Evolutionary conservation across 2,888 invertebrate genomes (phyloP).

Genomic region (Cryptocheilus praepositus): DNA sequence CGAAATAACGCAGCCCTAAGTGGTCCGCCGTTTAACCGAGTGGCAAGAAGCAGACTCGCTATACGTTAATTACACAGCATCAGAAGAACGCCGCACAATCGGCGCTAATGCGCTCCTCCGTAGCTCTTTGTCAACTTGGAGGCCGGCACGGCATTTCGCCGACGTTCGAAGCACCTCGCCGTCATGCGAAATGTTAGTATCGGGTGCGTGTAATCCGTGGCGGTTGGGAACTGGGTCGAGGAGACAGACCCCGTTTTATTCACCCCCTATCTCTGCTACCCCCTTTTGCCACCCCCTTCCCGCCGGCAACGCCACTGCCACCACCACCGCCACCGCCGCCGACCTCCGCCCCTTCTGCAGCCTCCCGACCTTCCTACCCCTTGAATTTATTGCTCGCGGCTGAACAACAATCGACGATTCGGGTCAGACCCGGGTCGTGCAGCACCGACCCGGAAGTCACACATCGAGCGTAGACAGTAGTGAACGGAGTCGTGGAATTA

Average conservation of each 20-base stretch:
- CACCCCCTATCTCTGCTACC: slow-evolving; percentile 14
- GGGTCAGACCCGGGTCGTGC: slow-evolving; percentile 47
- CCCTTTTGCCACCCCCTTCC: slow-evolving; percentile 6
- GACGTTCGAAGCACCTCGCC: no score
- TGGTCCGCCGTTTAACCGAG: no score
- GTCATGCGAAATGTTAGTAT: slow-evolving; percentile 21
- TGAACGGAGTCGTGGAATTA: no score
- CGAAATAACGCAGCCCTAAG: no score
- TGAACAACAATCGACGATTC: slow-evolving; percentile 60
- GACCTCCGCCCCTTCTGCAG: slow-evolving; percentile 3
- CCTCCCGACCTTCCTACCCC: slow-evolving; percentile 31
- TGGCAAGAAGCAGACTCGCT: no score
- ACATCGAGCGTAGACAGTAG: slow-evolving; percentile 12
- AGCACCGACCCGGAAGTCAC: slow-evolving; percentile 40
- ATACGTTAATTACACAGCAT: no score
- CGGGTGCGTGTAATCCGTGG: slow-evolving; percentile 50
- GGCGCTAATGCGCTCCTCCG: no score
- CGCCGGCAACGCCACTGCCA: background rate
- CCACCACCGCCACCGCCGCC: background rate
- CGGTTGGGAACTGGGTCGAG: slow-evolving; percentile 52
- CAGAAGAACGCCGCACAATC: no score
- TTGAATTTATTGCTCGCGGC: slow-evolving; percentile 57
- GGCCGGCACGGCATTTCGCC: no score
- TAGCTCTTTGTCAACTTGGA: no score
- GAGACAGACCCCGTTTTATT: slow-evolving; percentile 44